Percentiles rank a stretch among this genome's conserved stretches.
phyloP scores from a whole-genome alignment of 1,140 invertebrate genomes.

The Formica selysi region DNA sequence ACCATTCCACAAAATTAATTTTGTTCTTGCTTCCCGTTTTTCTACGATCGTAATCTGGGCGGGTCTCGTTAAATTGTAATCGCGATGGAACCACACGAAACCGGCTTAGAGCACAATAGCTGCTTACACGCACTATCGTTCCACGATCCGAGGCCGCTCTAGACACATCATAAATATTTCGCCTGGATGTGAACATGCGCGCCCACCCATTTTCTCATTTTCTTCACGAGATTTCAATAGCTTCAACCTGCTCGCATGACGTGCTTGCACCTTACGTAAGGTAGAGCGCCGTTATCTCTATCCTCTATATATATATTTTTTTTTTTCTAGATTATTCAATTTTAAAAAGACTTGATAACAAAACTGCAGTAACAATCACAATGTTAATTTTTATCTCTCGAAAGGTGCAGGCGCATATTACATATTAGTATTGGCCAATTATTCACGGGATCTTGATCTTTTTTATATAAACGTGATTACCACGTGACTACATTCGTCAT shows the following conservation, averaged over 20 bases:
- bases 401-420: slow-evolving; percentile 65
- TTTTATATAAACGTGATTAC: slow-evolving; percentile 69
- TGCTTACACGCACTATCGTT: slow-evolving; percentile 64
- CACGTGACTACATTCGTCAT: slow-evolving; percentile 76
- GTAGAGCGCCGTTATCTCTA: neutral
- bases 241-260: slow-evolving; percentile 74
- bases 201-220: slow-evolving; percentile 31
- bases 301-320: neutral
- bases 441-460: slow-evolving; percentile 57
- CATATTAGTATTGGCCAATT: slow-evolving; percentile 67
- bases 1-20: slow-evolving; percentile 57
- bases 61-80: slow-evolving; percentile 69
- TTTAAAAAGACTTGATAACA: neutral
- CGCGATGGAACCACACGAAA: slow-evolving; percentile 63
- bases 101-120: slow-evolving; percentile 63
- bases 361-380: neutral
- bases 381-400: neutral
- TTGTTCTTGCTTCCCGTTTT: slow-evolving; percentile 61
- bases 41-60: slow-evolving; percentile 54
- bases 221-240: slow-evolving; percentile 69
- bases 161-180: slow-evolving; percentile 58
- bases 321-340: slow-evolving; percentile 26
- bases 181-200: slow-evolving; percentile 40
- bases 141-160: slow-evolving; percentile 11
- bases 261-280: slow-evolving; percentile 72